Percentiles rank a stretch among this genome's conserved stretches.
Conservation (phyloP, 2,797 vertebrate genomes). For the Pseudotriccus pelzelni region DNA sequence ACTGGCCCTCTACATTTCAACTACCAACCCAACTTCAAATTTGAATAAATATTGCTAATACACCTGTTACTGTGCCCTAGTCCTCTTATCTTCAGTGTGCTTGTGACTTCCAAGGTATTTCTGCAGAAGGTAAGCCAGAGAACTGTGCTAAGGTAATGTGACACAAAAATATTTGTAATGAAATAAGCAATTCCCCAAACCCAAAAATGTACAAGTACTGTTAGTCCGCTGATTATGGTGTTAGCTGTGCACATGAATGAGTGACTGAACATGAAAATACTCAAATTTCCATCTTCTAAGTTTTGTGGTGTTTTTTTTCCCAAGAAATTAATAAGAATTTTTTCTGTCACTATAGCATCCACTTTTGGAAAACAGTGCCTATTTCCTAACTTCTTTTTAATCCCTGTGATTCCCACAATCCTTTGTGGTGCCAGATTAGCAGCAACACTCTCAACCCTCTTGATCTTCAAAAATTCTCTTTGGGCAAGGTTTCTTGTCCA, state of each 20-base stretch:
- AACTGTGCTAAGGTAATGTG: background rate
- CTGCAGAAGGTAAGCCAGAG: background rate
- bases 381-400: background rate
- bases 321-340: background rate
- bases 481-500: background rate
- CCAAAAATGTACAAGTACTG: background rate
- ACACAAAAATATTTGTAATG: background rate
- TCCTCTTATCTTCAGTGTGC: background rate
- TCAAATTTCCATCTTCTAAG: background rate
- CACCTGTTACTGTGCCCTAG: background rate
- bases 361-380: background rate
- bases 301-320: rapidly evolving
- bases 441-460: background rate
- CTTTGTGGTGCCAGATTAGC: background rate
- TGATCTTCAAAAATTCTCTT: background rate
- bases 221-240: background rate
- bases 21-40: background rate
- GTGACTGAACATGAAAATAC: background rate
- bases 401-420: background rate
- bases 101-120: background rate
- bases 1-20: background rate
- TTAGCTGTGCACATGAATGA: background rate
- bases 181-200: background rate
- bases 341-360: background rate
- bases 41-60: background rate